Conservation (phyloP, 2,888 invertebrate genomes). For the Drosophila cognata region DNA sequence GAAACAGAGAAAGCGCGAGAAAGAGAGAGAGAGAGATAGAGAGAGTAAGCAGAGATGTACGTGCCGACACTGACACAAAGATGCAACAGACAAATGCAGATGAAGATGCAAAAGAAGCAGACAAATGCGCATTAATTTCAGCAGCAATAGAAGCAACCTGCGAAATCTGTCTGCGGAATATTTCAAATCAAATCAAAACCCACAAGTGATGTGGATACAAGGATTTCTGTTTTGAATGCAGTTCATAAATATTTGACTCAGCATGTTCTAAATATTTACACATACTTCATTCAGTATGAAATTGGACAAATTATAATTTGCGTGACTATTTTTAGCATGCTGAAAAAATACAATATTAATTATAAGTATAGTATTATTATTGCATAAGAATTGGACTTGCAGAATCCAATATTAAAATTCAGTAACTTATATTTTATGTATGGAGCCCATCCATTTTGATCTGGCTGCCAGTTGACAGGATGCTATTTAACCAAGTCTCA, state of each 20-base stretch:
- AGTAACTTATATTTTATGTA: not conserved
- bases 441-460: not conserved
- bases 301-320: not conserved
- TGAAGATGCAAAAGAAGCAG: conserved; percentile 26
- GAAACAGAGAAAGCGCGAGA: not conserved
- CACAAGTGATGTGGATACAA: not conserved
- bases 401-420: not conserved
- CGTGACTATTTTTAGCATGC: not conserved
- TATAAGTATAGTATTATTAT: not conserved
- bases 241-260: conserved; percentile 18
- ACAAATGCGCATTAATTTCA: conserved; percentile 46
- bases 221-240: conserved; percentile 17
- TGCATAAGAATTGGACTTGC: too few relatives aligned
- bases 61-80: conserved; percentile 35
- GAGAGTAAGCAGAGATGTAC: conserved; percentile 10
- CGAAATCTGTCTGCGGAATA: conserved; percentile 14
- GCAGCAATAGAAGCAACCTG: conserved; percentile 1
- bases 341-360: not conserved
- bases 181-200: conserved; percentile 14
- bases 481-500: not conserved
- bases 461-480: not conserved
- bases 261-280: not conserved
- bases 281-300: conserved; percentile 5
- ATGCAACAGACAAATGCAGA: conserved; percentile 40
- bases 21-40: too few relatives aligned